These are phyloP conservation scores for Melanerpes aurifrons DNA, from an alignment of 2,113 vertebrate genomes.

Conservation along the genomic window DNA sequence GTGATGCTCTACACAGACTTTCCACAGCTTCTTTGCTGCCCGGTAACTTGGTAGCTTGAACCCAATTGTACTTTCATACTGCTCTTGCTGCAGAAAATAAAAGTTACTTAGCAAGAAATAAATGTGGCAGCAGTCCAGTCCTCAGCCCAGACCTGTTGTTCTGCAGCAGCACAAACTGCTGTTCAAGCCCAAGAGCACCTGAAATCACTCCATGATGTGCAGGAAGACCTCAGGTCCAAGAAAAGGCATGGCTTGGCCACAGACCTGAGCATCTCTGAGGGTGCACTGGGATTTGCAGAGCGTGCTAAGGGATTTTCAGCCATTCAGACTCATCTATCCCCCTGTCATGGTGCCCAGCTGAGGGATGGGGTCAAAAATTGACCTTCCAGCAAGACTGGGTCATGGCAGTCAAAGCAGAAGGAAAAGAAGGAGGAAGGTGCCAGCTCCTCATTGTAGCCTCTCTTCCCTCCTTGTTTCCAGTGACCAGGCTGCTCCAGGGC, in stretches of 20 bases:
- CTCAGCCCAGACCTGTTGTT: not conserved
- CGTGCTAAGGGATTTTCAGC: fast-evolving
- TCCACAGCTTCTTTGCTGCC: constrained; percentile 98
- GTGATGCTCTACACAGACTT: constrained; percentile 98
- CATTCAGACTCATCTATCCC: not conserved
- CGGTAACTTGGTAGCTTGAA: constrained; percentile 97
- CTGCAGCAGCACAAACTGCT: not conserved
- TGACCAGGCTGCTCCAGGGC: not conserved
- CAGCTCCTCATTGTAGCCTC: not conserved
- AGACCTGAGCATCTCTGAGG: not conserved
- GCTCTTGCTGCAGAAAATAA: constrained; percentile 83
- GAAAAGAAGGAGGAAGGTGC: not conserved
- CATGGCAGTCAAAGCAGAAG: not conserved
- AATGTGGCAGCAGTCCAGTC: not conserved
- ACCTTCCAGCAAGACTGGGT: not conserved
- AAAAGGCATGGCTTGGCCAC: not conserved
- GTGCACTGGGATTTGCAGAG: not conserved
- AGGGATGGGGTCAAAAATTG: fast-evolving
- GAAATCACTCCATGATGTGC: not conserved
- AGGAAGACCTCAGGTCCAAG: not conserved
- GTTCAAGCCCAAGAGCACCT: not conserved
- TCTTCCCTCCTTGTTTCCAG: not conserved
- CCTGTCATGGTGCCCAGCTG: not conserved
- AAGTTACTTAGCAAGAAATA: not conserved
- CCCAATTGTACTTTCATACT: constrained; percentile 96